Evolutionary conservation across 2,888 invertebrate species (phyloP), one percentile per base, ranked within the genome.

Genomic region (Pseudeuparius sepicola): DNA sequence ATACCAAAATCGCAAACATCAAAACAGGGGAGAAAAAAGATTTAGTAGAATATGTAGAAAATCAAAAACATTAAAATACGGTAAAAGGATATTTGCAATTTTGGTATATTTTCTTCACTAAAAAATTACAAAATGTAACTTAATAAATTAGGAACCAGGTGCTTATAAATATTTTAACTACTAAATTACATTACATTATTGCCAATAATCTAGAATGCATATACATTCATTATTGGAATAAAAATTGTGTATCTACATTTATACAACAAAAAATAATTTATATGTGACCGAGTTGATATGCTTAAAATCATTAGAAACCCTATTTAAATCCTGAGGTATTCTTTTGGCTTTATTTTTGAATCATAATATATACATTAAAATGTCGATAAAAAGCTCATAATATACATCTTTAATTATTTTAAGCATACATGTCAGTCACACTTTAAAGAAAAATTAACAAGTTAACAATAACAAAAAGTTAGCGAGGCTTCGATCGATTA

Each of bases 131-230:
- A n/a, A n/a, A n/a, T n/a, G n/a, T n/a, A n/a, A n/a, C n/a, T n/a
- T n/a, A n/a, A 58, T 58, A 59, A 59, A 58, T 60, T 60, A 60
- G 61, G 60, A 61, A 61, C 60, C 59, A 58, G 59, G 60, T 60
- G 60, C 58, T 60, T 60, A 58, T 55, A 57, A 56, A 56, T 56
- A 54, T 51, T 50, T 53, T 53, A 55, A 52, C 58, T 54, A 57
- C 56, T 55, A 53, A 55, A 54, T 55, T 56, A 53, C 51, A 49
- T 46, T 47, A 45, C 42, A 44, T 58, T 55, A 57, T 55, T 57
- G 50, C 54, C 53, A 55, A 51, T 56, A 53, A 51, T 52, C 40
- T 34, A 36, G 47, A 53, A 52, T 51, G 48, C 44, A 44, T 37
- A 41, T 42, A 46, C 54, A 53, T 54, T 49, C 49, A 49, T 54